phyloP scores from a whole-genome alignment of 2,888 invertebrate genomes.

The Crioceris asparagi region DNA sequence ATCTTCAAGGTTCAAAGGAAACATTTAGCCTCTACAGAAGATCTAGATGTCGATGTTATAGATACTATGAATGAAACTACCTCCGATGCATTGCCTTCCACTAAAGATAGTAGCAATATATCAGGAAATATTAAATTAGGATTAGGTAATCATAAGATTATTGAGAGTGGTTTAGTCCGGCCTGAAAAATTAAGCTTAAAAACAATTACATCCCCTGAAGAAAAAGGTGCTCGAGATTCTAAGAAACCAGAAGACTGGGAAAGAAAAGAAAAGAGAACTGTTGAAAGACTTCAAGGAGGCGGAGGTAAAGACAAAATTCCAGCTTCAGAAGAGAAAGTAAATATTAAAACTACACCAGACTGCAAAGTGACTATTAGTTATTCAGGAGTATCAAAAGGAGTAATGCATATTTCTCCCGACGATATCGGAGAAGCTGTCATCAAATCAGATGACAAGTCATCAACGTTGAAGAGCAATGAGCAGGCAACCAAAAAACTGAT shows the following conservation, averaged over 20 bases:
- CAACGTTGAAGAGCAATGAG: conserved; percentile 2
- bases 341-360: conserved; percentile 24
- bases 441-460: conserved; percentile 7
- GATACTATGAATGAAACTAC: conserved; percentile 32
- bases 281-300: conserved; percentile 37
- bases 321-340: conserved; percentile 23
- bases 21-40: conserved; percentile 38
- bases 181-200: conserved; percentile 31
- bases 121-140: conserved; percentile 29
- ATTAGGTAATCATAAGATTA: conserved; percentile 30
- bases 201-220: conserved; percentile 32
- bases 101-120: conserved; percentile 34
- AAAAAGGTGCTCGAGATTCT: conserved; percentile 38
- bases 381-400: conserved; percentile 15
- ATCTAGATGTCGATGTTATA: conserved; percentile 31
- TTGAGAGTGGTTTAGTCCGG: conserved; percentile 29
- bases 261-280: conserved; percentile 34
- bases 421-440: conserved; percentile 15
- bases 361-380: conserved; percentile 23
- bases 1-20: conserved; percentile 33
- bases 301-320: conserved; percentile 31
- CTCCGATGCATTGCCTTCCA: conserved; percentile 36
- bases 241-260: conserved; percentile 39
- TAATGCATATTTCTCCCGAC: conserved; percentile 8
- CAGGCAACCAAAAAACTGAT: conserved; percentile 1